These are phyloP conservation scores for Phenganax marumi DNA, from an alignment of 92 coral and sea anemone genomes.

Conservation along the genomic window DNA sequence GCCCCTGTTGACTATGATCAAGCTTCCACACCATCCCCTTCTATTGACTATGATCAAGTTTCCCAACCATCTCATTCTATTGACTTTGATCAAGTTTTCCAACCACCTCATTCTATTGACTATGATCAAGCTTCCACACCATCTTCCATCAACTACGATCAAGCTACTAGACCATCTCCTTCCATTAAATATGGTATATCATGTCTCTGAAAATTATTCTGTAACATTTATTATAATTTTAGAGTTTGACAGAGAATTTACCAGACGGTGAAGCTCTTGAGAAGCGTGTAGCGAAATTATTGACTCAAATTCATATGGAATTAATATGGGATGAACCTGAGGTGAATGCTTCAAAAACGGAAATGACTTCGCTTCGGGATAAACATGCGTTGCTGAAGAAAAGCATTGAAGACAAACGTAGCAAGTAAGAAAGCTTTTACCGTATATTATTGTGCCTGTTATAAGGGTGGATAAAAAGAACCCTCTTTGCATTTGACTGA, in stretches of 20 bases:
- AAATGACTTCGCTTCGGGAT: slow-evolving; percentile 7
- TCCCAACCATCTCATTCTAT: too few species aligned
- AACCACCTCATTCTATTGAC: too few species aligned
- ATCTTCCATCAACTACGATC: too few species aligned
- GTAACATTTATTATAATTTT: background rate
- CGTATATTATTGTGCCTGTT: background rate
- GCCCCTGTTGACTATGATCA: too few species aligned
- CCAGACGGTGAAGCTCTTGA: slow-evolving; percentile 1
- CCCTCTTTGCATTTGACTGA: too few species aligned
- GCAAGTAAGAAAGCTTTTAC: slow-evolving; percentile 1
- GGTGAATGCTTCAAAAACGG: background rate
- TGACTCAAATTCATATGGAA: background rate
- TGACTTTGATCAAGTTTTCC: too few species aligned
- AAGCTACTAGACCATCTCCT: too few species aligned
- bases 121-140: too few species aligned
- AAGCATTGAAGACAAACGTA: slow-evolving; percentile 25
- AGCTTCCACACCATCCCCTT: too few species aligned
- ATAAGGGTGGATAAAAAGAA: too few species aligned
- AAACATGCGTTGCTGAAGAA: background rate
- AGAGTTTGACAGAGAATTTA: slow-evolving; percentile 11
- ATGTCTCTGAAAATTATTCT: background rate
- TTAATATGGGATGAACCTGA: slow-evolving; percentile 12
- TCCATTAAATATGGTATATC: too few species aligned
- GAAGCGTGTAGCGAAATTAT: background rate
- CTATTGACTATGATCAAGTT: too few species aligned